Evolutionary conservation across 2,888 invertebrate genomes (phyloP).

Genomic region (Celastrina argiolus): DNA sequence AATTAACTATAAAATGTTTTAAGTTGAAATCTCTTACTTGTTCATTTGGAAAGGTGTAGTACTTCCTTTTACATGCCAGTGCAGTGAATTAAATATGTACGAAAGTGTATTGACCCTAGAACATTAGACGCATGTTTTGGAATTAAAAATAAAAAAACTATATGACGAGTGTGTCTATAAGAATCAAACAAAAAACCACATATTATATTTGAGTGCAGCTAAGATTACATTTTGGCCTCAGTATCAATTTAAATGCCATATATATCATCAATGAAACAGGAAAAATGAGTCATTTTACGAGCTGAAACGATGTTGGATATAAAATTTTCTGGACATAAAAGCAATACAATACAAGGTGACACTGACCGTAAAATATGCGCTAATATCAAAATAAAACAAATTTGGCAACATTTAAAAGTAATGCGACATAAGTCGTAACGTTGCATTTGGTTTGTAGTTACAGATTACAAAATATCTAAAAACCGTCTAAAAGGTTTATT

Average conservation of each 20-base stretch:
- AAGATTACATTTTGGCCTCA: background rate
- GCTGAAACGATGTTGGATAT: background rate
- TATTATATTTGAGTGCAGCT: background rate
- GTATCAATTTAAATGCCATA: background rate
- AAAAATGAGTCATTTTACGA: slow-evolving; percentile 3
- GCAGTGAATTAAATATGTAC: no score
- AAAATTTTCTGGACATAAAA: background rate
- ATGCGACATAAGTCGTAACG: no score
- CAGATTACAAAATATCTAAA: no score
- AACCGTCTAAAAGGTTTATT: no score
- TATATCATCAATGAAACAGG: slow-evolving; percentile 3
- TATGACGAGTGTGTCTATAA: background rate
- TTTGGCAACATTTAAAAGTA: background rate
- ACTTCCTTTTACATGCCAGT: no score
- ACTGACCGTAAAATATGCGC: background rate
- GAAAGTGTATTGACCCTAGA: no score
- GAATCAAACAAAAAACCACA: background rate
- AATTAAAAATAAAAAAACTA: no score
- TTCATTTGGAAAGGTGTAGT: no score
- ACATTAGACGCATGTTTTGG: no score
- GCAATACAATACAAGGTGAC: background rate
- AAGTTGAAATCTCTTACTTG: no score
- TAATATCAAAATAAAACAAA: background rate
- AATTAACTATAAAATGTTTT: no score
- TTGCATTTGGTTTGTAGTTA: no score